Evolutionary conservation across 2,113 vertebrate genomes (phyloP).

Genomic region (Polypterus bichir): DNA sequence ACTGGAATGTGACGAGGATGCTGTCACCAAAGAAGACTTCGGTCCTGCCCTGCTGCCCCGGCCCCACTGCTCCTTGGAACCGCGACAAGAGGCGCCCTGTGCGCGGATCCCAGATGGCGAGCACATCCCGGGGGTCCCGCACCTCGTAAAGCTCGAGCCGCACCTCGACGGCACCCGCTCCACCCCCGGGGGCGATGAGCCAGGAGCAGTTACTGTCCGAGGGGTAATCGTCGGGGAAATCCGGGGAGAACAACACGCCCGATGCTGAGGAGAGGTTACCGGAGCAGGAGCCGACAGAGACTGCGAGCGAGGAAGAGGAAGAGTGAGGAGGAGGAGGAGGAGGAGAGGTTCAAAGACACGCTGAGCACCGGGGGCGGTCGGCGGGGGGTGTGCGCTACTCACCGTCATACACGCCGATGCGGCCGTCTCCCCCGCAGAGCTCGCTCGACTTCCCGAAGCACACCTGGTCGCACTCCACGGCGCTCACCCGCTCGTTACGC

Average conservation of each 20-base stretch:
- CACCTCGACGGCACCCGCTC: conserved; percentile 25
- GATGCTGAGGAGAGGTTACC: neutral
- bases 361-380: too few relatives aligned
- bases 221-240: neutral
- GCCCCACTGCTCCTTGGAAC: conserved; percentile 25
- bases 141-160: conserved; percentile 40
- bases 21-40: conserved; percentile 21
- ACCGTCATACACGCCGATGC: conserved; percentile 46
- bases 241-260: neutral
- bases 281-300: neutral
- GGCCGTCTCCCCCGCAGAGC: conserved; percentile 44
- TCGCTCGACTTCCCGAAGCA: conserved; percentile 47
- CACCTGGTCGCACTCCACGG: conserved; percentile 46
- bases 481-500: conserved; percentile 22
- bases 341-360: too few relatives aligned
- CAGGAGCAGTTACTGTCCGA: neutral
- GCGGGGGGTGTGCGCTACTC: conserved; percentile 6
- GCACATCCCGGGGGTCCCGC: conserved; percentile 28
- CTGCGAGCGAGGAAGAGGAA: neutral
- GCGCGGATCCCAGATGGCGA: conserved; percentile 36
- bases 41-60: conserved; percentile 20
- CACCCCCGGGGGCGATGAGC: neutral
- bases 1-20: conserved; percentile 33
- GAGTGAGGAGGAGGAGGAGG: neutral
- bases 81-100: conserved; percentile 24